These are phyloP conservation scores for Eptesicus fuscus DNA, from an alignment of 2,113 vertebrate genomes.

Conservation along the genomic window DNA sequence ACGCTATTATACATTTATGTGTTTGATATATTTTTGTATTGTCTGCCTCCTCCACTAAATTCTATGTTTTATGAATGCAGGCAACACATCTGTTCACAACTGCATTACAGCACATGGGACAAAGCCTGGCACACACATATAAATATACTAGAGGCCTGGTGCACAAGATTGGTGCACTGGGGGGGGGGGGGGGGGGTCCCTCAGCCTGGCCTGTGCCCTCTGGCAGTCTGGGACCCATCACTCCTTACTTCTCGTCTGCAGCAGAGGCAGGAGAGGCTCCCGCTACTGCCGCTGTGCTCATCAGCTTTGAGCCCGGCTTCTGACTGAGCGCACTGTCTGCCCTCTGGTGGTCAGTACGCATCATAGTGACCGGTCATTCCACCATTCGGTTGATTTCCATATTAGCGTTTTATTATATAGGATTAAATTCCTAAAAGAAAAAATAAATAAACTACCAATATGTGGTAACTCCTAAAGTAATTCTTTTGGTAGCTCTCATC, in stretches of 20 bases:
- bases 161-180: no score
- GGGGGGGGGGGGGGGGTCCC: accelerated
- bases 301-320: no score
- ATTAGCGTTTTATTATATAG: no score
- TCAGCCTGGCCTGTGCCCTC: no score
- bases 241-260: no score
- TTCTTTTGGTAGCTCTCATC: not conserved
- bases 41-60: not conserved
- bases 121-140: not conserved
- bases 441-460: not conserved
- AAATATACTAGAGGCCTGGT: not conserved
- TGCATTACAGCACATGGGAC: not conserved
- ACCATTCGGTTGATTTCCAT: no score
- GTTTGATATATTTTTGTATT: not conserved
- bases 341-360: no score
- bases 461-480: not conserved
- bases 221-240: no score
- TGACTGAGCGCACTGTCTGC: no score
- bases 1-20: not conserved
- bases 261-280: no score
- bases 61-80: not conserved
- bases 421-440: not conserved
- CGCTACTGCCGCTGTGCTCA: no score
- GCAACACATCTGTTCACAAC: not conserved
- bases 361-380: no score